Evolutionary conservation across 2,113 vertebrate genomes (phyloP).

Genomic region (Bubo scandiacus): DNA sequence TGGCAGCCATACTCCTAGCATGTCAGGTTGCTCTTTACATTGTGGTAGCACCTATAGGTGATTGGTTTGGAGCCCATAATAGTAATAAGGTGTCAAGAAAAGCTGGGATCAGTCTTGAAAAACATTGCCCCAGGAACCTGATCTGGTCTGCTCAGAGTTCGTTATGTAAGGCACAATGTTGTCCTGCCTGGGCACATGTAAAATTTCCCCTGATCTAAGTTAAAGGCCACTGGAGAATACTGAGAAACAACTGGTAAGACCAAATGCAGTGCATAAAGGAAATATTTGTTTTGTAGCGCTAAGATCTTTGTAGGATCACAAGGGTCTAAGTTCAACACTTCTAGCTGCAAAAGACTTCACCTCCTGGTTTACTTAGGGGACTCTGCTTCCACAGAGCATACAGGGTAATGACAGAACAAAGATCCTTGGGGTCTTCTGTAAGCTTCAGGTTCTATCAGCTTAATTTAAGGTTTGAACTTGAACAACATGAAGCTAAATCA

Average conservation of each 20-base stretch:
- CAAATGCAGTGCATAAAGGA: not conserved
- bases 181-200: fast-evolving
- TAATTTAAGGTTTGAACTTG: not conserved
- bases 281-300: not conserved
- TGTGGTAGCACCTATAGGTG: not conserved
- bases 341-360: not conserved
- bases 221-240: not conserved
- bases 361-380: not conserved
- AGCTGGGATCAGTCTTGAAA: not conserved
- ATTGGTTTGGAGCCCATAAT: not conserved
- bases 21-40: not conserved
- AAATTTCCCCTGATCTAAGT: not conserved
- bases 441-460: not conserved
- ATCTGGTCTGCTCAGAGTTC: not conserved
- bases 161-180: not conserved
- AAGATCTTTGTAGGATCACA: not conserved
- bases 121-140: not conserved
- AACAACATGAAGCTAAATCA: not conserved
- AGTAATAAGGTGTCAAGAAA: not conserved
- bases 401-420: not conserved
- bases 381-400: not conserved
- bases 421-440: not conserved
- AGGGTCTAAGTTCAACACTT: not conserved
- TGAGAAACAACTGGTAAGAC: not conserved
- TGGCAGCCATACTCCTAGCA: not conserved